Conservation (phyloP, 1,140 invertebrate species). For the Philaenus spumarius region DNA sequence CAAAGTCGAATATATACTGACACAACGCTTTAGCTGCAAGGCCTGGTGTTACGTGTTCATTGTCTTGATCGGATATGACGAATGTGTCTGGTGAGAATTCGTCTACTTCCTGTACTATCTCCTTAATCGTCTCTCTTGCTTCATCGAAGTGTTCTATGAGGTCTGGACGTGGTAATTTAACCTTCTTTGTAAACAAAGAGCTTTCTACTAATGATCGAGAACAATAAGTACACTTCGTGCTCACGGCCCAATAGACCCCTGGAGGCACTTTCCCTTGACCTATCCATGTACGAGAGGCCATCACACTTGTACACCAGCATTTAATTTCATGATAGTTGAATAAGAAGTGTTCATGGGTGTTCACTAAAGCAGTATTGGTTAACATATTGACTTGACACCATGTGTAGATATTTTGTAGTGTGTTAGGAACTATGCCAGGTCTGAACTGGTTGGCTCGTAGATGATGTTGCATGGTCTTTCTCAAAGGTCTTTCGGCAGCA, state of each 20-base stretch:
- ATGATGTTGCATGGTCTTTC: not conserved
- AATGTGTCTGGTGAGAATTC: not conserved
- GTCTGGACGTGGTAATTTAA: not conserved
- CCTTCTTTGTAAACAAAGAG: no score
- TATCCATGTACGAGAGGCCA: no score
- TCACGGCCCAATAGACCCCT: no score
- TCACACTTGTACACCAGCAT: no score
- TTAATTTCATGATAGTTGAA: no score
- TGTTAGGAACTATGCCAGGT: not conserved
- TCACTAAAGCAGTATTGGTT: no score
- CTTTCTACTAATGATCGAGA: no score
- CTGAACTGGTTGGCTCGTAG: not conserved
- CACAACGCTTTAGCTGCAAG: not conserved
- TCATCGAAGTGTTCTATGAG: not conserved
- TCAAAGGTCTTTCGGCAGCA: not conserved
- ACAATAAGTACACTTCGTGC: no score
- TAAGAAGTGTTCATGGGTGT: no score
- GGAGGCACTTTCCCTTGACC: no score
- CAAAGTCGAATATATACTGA: not conserved
- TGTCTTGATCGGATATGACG: not conserved
- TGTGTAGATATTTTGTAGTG: not conserved
- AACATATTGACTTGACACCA: not conserved
- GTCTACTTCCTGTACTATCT: not conserved
- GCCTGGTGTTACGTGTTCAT: not conserved
- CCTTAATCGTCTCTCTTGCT: not conserved